phyloP scores from a whole-genome alignment of 1,140 invertebrate species.

The Ylistrum balloti region DNA sequence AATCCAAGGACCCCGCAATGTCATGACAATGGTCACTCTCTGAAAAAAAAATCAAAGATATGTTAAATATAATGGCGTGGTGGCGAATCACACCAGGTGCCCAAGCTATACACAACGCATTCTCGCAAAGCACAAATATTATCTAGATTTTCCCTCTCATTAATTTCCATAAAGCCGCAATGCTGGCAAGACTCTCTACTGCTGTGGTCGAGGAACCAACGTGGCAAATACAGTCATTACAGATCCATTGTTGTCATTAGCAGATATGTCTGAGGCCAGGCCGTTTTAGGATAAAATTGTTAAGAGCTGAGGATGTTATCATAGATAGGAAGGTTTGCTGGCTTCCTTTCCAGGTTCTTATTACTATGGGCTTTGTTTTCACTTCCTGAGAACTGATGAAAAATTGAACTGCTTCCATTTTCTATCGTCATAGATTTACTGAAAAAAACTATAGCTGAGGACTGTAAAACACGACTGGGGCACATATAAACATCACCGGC shows the following conservation, averaged over 20 bases:
- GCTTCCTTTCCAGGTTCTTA: not conserved
- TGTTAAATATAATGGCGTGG: not conserved
- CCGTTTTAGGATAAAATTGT: not conserved
- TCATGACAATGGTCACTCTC: slow-evolving; percentile 24
- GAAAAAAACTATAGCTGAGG: too few relatives aligned
- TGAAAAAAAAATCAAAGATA: not conserved
- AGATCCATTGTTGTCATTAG: not conserved
- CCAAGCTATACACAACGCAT: not conserved
- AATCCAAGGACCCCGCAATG: not conserved
- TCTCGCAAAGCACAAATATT: not conserved
- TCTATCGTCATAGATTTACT: too few relatives aligned
- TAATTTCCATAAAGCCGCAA: slow-evolving; percentile 33
- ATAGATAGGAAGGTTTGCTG: not conserved
- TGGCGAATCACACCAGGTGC: not conserved
- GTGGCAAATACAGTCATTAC: not conserved
- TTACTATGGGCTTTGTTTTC: not conserved
- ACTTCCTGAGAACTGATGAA: not conserved
- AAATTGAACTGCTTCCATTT: too few relatives aligned
- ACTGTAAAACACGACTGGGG: too few relatives aligned
- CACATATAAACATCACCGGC: too few relatives aligned
- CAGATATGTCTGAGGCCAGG: not conserved
- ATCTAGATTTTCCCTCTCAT: not conserved
- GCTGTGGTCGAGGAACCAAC: not conserved
- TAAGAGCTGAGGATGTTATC: not conserved
- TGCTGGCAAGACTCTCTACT: not conserved